A percentile compares a stretch with the other conserved stretches of the same genome.
Evolutionary conservation across 2,113 vertebrate genomes (phyloP).

Genomic region (Eclectus roratus): DNA sequence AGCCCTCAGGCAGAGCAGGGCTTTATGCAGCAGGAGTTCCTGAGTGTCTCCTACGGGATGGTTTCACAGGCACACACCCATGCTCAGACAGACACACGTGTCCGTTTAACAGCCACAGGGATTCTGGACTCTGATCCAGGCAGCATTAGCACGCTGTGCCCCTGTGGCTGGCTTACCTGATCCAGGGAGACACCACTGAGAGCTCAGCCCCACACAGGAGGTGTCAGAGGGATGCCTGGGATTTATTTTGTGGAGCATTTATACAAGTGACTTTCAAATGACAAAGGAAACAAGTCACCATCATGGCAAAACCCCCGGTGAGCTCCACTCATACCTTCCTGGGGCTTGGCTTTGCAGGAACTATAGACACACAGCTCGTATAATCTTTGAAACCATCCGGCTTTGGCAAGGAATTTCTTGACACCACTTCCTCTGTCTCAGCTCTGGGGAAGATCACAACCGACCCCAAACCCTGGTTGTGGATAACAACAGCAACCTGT

Average conservation of each 20-base stretch:
- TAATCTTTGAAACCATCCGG: constrained; percentile 23
- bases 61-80: neutral
- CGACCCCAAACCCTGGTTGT: neutral
- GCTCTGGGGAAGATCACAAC: neutral
- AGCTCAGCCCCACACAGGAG: neutral
- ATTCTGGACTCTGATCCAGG: constrained; percentile 23
- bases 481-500: neutral
- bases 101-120: neutral
- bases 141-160: neutral
- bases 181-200: neutral
- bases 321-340: neutral
- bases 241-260: neutral
- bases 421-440: neutral
- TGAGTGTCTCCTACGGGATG: neutral
- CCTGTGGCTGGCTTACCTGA: neutral
- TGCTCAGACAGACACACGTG: neutral
- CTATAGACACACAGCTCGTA: rapidly evolving
- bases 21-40: neutral
- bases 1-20: neutral
- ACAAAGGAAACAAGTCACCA: neutral
- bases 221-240: neutral
- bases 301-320: neutral
- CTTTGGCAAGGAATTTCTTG: neutral
- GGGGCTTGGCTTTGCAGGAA: neutral
- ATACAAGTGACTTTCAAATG: neutral